Conservation (phyloP, 2,888 invertebrate genomes). For the Thera obeliscata region DNA sequence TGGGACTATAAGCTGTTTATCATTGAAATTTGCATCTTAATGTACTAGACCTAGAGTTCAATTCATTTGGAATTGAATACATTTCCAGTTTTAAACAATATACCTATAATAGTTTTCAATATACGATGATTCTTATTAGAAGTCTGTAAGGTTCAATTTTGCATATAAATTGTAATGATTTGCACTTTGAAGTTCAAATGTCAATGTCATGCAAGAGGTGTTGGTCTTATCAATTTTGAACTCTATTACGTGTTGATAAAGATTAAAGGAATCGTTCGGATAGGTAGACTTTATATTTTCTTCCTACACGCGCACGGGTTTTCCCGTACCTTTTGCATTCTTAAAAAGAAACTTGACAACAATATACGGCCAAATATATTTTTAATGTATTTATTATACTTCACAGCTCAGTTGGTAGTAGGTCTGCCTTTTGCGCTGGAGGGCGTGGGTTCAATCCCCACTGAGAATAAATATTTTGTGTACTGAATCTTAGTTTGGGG, state of each 20-base stretch:
- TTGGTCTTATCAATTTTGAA: slow-evolving; percentile 24
- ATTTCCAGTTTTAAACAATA: slow-evolving; percentile 7
- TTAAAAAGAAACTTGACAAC: background rate
- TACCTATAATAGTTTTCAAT: too few species aligned
- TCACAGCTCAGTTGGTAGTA: too few species aligned
- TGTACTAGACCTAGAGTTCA: slow-evolving; percentile 2
- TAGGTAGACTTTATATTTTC: slow-evolving; percentile 1
- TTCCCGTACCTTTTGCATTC: slow-evolving; percentile 9
- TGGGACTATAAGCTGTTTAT: slow-evolving; percentile 4
- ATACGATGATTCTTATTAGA: background rate
- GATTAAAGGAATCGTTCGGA: background rate
- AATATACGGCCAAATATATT: background rate
- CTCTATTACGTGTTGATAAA: slow-evolving; percentile 18
- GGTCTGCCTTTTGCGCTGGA: too few species aligned
- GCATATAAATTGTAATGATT: slow-evolving; percentile 17
- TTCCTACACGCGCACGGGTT: background rate
- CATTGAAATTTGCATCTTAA: slow-evolving; percentile 20
- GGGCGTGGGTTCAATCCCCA: too few species aligned
- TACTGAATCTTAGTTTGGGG: too few species aligned
- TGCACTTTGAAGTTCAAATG: slow-evolving; percentile 48
- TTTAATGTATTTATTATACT: too few species aligned
- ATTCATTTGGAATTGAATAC: background rate
- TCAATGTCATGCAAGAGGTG: slow-evolving; percentile 54
- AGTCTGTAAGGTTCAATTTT: slow-evolving; percentile 21
- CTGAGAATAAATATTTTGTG: too few species aligned